Percentiles rank a stretch among this genome's conserved stretches.
Evolutionary conservation across 2,888 invertebrate genomes (phyloP).

Genomic region (Yponomeuta cagnagella): DNA sequence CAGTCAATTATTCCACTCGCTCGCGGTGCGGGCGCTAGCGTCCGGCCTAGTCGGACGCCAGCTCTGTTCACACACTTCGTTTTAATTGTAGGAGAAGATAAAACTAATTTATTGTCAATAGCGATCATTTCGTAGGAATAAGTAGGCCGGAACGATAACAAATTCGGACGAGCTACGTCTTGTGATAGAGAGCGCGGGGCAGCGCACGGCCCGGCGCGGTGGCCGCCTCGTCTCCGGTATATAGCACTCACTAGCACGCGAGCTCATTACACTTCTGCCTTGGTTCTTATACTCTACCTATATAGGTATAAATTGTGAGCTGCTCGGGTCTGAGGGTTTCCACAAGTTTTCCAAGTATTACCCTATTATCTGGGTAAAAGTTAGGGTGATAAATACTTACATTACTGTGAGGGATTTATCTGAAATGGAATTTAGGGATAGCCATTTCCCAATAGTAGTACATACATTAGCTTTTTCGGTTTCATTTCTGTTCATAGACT

Average conservation of each 20-base stretch:
- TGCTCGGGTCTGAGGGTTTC: too few relatives aligned
- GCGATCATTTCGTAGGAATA: constrained; percentile 71
- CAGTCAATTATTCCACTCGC: constrained; percentile 70
- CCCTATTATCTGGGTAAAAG: too few relatives aligned
- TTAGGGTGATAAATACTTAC: too few relatives aligned
- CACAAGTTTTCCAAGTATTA: too few relatives aligned
- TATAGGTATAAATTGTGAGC: too few relatives aligned
- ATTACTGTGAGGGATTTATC: too few relatives aligned
- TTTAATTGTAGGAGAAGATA: constrained; percentile 71
- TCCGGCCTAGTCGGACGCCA: constrained; percentile 28
- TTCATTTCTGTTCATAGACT: too few relatives aligned
- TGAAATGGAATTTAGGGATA: too few relatives aligned
- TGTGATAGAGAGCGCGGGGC: constrained; percentile 58
- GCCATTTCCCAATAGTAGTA: too few relatives aligned
- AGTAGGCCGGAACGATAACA: constrained; percentile 72
- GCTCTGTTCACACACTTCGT: constrained; percentile 45
- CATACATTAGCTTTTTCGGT: too few relatives aligned
- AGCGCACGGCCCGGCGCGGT: constrained; percentile 14
- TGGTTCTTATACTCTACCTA: neutral
- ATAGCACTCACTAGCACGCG: neutral
- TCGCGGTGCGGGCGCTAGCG: constrained; percentile 38
- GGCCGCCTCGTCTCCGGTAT: constrained; percentile 13
- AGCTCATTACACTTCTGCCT: neutral
- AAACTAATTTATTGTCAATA: constrained; percentile 74
- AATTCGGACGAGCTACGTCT: constrained; percentile 70